A percentile compares a stretch with the other conserved stretches of the same genome.
Evolutionary conservation across 2,797 vertebrate genomes (phyloP).

Genomic region (Hybognathus amarus): DNA sequence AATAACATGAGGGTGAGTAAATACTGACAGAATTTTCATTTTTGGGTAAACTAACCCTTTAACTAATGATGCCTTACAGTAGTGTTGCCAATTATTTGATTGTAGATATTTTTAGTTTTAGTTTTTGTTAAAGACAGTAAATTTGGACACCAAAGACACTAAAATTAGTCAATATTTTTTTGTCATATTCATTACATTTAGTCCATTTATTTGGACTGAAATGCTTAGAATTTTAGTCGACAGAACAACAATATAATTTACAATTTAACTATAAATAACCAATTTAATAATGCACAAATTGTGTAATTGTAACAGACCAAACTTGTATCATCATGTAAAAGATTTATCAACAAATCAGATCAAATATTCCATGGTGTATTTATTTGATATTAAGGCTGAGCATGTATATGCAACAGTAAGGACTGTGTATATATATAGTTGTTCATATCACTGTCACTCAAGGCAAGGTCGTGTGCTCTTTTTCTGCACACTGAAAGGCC

Average conservation of each 20-base stretch:
- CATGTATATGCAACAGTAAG: conserved; percentile 12
- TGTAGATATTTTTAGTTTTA: background rate
- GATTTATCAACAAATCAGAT: background rate
- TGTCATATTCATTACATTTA: background rate
- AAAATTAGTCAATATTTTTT: background rate
- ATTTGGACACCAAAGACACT: background rate
- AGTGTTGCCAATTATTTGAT: background rate
- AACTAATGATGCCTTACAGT: background rate
- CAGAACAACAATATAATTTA: background rate
- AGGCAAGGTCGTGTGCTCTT: conserved; percentile 13
- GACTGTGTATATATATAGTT: background rate
- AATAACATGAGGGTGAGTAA: too few species aligned
- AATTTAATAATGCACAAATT: background rate
- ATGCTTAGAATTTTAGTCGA: background rate
- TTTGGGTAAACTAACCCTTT: too few species aligned
- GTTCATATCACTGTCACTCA: conserved; percentile 40
- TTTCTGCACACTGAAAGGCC: background rate
- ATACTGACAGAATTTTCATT: too few species aligned
- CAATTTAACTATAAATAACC: too few species aligned
- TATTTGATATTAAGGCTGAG: background rate
- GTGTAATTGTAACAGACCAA: background rate
- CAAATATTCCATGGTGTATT: background rate
- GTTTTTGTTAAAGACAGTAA: background rate
- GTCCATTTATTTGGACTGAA: background rate
- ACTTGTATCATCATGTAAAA: background rate